Percentiles rank a stretch among this genome's conserved stretches.
phyloP scores from a whole-genome alignment of 2,797 vertebrate genomes.

The Alcedo quadribrachys region DNA sequence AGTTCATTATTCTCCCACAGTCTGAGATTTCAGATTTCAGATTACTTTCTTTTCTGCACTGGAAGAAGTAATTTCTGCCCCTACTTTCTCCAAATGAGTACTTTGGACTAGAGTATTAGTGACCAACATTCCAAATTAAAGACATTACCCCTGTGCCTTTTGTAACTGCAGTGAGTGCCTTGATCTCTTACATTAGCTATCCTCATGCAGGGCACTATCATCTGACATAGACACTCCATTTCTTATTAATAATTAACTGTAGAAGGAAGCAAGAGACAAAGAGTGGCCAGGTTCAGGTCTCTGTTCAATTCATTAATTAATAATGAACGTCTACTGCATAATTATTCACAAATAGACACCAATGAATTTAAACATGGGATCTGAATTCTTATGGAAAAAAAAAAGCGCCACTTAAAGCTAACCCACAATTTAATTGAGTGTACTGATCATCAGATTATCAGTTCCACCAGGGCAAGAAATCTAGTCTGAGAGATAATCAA shows the following conservation, averaged over 20 bases:
- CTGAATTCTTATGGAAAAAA: not conserved
- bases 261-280: not conserved
- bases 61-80: not conserved
- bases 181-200: not conserved
- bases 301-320: slow-evolving; percentile 47
- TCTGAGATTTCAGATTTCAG: not conserved
- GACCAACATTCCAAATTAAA: not conserved
- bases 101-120: not conserved
- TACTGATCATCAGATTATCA: not conserved
- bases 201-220: not conserved
- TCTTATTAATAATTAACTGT: slow-evolving; percentile 48
- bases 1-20: not conserved
- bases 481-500: not conserved
- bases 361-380: slow-evolving; percentile 13
- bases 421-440: not conserved
- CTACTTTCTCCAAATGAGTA: not conserved
- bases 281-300: slow-evolving; percentile 9
- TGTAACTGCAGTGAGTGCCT: not conserved
- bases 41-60: not conserved
- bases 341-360: slow-evolving; percentile 35
- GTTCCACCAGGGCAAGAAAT: not conserved
- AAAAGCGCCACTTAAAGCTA: not conserved
- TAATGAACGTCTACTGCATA: slow-evolving; percentile 15
- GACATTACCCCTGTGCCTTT: not conserved
- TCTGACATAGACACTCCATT: not conserved